Base-by-base conservation (phyloP, 1,140 invertebrate species). In the Bombus fervidus region DNA sequence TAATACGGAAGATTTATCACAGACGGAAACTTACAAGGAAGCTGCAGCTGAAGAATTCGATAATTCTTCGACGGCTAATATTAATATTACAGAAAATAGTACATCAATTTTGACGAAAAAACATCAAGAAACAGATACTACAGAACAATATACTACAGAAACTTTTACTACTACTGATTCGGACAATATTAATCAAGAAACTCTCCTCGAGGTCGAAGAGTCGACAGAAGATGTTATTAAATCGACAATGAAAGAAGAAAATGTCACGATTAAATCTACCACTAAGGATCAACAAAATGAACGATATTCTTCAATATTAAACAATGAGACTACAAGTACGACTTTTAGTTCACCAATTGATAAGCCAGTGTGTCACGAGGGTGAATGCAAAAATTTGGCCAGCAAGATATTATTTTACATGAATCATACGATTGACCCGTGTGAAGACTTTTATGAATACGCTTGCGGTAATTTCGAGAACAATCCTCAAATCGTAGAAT, bases 391-490 rank as follows among this genome's bases (percentile, higher is more conserved):
- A 69, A 86, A 90, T 37, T 31, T 90, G 68, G 93, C 95, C 22
- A 93, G 94, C 41, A 92, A 91, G 57, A 93, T 96, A 18, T 57
- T 96, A 22, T 92, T 92, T 18, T 95, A 95, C 53, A 96, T 96
- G 94, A 94, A 96, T 83, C 92, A 94, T 53, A 91, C 90, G 6
- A 95, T 95, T 0, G 94, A 97, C 90, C 97, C 97, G 10, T 97
- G 97, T 89, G 94, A 96, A 8, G 96, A 97, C 91, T 97, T 97
- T 91, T 97, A 97, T 86, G 91, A 95, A 53, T 96, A 96, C 82
- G 95, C 96, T 57, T 96, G 96, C 84, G 96, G 96, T 37, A 94
- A 95, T 10, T 96, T 95, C 39, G 87, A 92, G 28, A 72, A 83
- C 9, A 86, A 92, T 76, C 87, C 92, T 59, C 81, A 89, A 12